These are phyloP conservation scores for Nephrocerus scutellatus DNA, from an alignment of 2,888 invertebrate genomes.

Conservation along the genomic window DNA sequence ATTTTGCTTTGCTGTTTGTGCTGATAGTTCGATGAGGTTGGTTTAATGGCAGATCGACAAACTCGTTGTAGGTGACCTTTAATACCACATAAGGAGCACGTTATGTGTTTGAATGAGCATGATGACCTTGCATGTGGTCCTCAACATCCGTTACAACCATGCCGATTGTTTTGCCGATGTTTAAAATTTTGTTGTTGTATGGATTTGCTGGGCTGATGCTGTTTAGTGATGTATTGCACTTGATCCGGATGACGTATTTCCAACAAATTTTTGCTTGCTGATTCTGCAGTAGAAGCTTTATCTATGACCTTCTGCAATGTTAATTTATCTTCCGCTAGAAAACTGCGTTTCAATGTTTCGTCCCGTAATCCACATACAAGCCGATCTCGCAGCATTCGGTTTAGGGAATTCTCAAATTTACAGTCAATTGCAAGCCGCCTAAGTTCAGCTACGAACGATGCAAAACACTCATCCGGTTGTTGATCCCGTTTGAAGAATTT, in stretches of 20 bases:
- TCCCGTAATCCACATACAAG: slow-evolving; percentile 6
- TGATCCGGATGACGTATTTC: too few species aligned
- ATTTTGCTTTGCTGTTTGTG: too few species aligned
- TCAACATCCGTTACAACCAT: neutral
- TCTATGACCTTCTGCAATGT: too few species aligned
- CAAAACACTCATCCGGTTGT: slow-evolving; percentile 2
- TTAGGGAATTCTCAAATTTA: neutral
- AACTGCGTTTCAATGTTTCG: too few species aligned
- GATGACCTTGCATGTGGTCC: neutral
- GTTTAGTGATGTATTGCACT: too few species aligned
- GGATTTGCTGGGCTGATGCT: too few species aligned
- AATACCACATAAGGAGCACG: slow-evolving; percentile 11
- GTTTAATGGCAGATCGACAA: slow-evolving; percentile 5
- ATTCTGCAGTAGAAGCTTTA: too few species aligned
- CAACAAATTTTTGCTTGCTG: too few species aligned
- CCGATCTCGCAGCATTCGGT: slow-evolving; percentile 5
- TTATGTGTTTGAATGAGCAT: slow-evolving; percentile 10
- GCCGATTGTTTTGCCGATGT: too few species aligned
- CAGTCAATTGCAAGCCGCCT: neutral
- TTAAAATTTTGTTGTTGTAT: too few species aligned
- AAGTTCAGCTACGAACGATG: neutral
- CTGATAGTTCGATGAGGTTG: too few species aligned
- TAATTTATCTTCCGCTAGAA: too few species aligned
- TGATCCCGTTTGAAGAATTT: slow-evolving; percentile 10
- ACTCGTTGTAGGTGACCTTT: slow-evolving; percentile 19